Evolutionary conservation across 2,888 invertebrate genomes (phyloP), one percentile per base, ranked within the genome.

Genomic region (Troilus luridus): DNA sequence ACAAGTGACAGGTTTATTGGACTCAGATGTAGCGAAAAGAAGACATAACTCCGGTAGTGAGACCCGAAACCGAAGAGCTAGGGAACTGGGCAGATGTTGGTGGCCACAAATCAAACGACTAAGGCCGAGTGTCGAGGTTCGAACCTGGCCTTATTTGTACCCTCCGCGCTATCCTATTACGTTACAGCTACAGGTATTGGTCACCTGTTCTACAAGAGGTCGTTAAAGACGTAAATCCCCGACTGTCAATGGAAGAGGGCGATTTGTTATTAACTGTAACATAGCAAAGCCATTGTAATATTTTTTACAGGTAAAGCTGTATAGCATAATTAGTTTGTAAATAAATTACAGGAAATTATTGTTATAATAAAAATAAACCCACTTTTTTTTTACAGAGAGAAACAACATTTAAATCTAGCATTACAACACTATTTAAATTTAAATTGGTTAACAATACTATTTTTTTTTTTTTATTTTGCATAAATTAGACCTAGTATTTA

Each of bases 1-100:
- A 77, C 72, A 77, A 27, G 72, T 77, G 72, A 77, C 72, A 77
- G 72, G 72, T 77, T 77, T 77, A 77, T 77, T 27, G 27, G 41
- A 41, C 27, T 77, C 72, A 77, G 72, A 77, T 77, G 72, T 41
- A 19, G 72, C 72, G 17, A 7, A 17, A 77, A 77, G 72, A 77
- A 77, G 27, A 19, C 41, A 77, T 41, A 41, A 77, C 27, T 77
- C 17, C 19, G 41, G 72, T 77, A 77, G 72, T 17, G 72, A 41
- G 27, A 77, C 72, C 72, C 72, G 72, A 77, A 41, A 77, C 24
- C 24, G 24, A 2, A n/a, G n/a, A n/a, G 10, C n/a, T 5, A 64
- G 14, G 10, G 24, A 67, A 41, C 41, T 77, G 72, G 72, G 72
- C 72, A 77, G 72, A 14, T 77, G 72, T 17, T 24, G 72, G 27